A percentile compares a stretch with the other conserved stretches of the same genome.
Evolutionary conservation across 2,113 vertebrate species (phyloP).

Genomic region (Equus przewalskii): DNA sequence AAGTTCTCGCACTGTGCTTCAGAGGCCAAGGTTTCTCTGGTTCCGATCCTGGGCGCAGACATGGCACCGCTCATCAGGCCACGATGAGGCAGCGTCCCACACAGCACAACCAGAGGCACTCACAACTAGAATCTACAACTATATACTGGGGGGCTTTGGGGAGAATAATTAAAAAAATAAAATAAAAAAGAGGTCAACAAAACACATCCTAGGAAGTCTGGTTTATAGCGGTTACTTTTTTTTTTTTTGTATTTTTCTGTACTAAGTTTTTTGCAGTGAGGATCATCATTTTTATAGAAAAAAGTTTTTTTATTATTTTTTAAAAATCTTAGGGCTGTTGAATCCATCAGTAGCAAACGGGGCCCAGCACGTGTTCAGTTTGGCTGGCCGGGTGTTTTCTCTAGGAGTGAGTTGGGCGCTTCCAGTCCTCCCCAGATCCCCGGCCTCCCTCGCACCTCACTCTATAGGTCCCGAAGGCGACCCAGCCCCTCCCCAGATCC

Average conservation of each 20-base stretch:
- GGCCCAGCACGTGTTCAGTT: background rate
- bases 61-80: too few relatives aligned
- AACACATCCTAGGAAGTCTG: background rate
- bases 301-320: background rate
- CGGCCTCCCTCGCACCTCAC: accelerated
- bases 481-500: accelerated
- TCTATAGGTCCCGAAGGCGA: accelerated
- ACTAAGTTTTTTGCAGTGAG: background rate
- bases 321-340: slow-evolving; percentile 3
- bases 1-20: too few relatives aligned
- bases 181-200: background rate
- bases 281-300: slow-evolving; percentile 47
- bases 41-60: too few relatives aligned
- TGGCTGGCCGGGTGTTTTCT: background rate
- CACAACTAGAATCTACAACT: too few relatives aligned
- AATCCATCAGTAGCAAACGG: slow-evolving; percentile 62
- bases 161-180: too few relatives aligned
- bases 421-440: background rate
- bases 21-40: too few relatives aligned
- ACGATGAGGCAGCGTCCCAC: too few relatives aligned
- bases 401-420: background rate
- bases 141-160: too few relatives aligned
- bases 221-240: background rate
- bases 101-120: too few relatives aligned
- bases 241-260: background rate